Percentiles rank a stretch among this genome's conserved stretches.
Conservation (phyloP, 2,888 invertebrate genomes). For the Phorcus lineatus region DNA sequence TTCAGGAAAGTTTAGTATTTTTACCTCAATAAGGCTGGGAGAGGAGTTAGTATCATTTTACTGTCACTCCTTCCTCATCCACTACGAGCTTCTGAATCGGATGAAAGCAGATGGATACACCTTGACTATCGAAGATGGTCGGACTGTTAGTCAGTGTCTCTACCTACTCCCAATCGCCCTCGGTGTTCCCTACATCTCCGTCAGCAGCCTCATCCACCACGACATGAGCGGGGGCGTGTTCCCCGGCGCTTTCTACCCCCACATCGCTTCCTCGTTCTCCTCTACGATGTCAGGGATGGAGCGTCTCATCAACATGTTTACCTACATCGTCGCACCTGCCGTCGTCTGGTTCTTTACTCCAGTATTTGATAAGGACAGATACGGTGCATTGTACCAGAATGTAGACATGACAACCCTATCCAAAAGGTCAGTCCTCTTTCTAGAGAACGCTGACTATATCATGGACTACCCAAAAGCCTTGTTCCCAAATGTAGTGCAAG, state of each 20-base stretch:
- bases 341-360: neutral
- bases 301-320: neutral
- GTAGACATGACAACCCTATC: neutral
- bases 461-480: constrained; percentile 39
- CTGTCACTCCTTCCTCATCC: no score
- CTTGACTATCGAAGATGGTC: no score
- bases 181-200: no score
- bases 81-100: no score
- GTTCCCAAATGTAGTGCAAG: constrained; percentile 40
- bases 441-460: constrained; percentile 34
- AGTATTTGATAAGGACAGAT: neutral
- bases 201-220: no score
- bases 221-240: no score
- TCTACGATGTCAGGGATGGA: neutral
- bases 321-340: neutral
- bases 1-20: neutral
- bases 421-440: neutral
- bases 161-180: no score
- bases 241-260: neutral
- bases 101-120: no score
- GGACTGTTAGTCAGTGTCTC: no score
- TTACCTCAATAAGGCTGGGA: neutral
- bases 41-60: no score
- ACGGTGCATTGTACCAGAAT: neutral
- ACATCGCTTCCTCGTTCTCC: neutral